These are phyloP conservation scores for Sebastes iracundus DNA, from an alignment of 2,797 vertebrate genomes.

Conservation along the genomic window DNA sequence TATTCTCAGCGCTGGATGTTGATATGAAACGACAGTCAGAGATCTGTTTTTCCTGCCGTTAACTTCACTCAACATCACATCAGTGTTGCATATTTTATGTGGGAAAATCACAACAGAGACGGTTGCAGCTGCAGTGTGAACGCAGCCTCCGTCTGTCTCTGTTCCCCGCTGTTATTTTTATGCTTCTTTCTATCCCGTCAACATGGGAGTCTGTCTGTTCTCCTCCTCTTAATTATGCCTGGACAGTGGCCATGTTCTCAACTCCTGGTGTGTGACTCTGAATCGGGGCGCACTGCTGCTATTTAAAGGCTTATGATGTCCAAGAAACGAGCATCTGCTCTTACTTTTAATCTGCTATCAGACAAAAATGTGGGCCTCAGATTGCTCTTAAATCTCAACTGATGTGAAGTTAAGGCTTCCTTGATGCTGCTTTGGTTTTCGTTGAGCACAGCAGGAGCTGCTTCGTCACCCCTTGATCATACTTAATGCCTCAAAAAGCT, in stretches of 20 bases:
- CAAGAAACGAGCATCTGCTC: constrained; percentile 56
- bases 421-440: constrained; percentile 6
- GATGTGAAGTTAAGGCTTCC: constrained; percentile 26
- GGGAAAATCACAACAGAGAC: constrained; percentile 3
- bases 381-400: constrained; percentile 19
- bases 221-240: constrained; percentile 64
- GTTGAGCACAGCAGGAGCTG: background rate
- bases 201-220: constrained; percentile 42
- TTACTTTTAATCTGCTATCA: constrained; percentile 41
- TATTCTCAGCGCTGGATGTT: background rate
- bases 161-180: constrained; percentile 42
- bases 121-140: constrained; percentile 5
- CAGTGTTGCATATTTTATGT: background rate
- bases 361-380: background rate
- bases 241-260: constrained; percentile 63
- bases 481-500: constrained; percentile 2
- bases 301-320: constrained; percentile 65
- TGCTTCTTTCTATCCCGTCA: constrained; percentile 29
- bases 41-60: background rate
- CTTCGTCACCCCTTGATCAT: background rate
- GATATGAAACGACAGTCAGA: background rate
- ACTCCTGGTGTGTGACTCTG: constrained; percentile 40
- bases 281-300: constrained; percentile 41
- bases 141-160: constrained; percentile 25
- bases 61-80: background rate